These are phyloP conservation scores for Drosophila obscura DNA, from an alignment of 1,140 invertebrate species.

Conservation along the genomic window DNA sequence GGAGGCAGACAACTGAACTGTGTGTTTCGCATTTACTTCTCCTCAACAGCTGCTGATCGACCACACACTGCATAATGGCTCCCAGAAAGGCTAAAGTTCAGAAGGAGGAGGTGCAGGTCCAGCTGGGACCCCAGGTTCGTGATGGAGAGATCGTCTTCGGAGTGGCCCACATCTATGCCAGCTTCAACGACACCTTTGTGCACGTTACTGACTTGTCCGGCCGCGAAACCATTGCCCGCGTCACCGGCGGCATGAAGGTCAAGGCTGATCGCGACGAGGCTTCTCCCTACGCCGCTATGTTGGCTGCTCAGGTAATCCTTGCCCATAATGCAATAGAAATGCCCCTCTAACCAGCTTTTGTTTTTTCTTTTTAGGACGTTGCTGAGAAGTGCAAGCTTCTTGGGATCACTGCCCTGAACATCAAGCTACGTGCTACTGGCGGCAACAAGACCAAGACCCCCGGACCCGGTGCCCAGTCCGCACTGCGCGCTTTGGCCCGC, in stretches of 20 bases:
- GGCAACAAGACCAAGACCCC: constrained; percentile 99
- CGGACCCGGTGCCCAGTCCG: constrained; percentile 99
- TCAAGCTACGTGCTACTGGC: constrained; percentile 98
- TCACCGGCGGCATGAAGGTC: constrained; percentile 99
- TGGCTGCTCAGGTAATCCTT: constrained; percentile 95
- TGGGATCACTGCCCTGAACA: constrained; percentile 98
- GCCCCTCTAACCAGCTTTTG: neutral
- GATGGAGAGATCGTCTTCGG: constrained; percentile 99
- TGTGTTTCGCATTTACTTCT: constrained; percentile 25
- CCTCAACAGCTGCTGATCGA: constrained; percentile 57
- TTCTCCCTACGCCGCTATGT: constrained; percentile 99
- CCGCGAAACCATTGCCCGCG: constrained; percentile 98
- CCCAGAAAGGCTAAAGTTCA: constrained; percentile 98
- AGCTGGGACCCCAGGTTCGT: constrained; percentile 97
- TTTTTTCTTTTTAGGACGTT: constrained; percentile 91
- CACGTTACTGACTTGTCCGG: constrained; percentile 99
- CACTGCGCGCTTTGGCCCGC: constrained; percentile 97
- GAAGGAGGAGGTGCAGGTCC: constrained; percentile 98
- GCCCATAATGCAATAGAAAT: neutral
- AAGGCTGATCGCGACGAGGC: constrained; percentile 99
- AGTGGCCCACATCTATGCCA: constrained; percentile 99
- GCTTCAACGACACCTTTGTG: constrained; percentile 99
- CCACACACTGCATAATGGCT: constrained; percentile 89
- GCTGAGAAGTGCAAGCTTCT: constrained; percentile 99
- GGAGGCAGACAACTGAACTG: constrained; percentile 16